A percentile compares a stretch with the other conserved stretches of the same genome.
Conservation (phyloP, 2,888 invertebrate genomes). For the Apotomis turbidana region DNA sequence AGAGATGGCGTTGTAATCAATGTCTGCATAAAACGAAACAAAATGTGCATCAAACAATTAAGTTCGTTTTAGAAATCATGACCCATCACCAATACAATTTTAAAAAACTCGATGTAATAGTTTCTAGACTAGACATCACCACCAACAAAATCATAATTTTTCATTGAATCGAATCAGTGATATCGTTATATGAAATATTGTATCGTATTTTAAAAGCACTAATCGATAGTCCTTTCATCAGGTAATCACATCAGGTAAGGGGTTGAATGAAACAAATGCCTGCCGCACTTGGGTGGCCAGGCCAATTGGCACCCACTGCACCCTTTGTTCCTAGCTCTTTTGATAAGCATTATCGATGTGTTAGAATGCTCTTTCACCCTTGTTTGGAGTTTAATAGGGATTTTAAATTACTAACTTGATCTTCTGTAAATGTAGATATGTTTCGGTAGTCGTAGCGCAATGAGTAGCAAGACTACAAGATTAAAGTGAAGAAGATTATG, state of each 20-base stretch:
- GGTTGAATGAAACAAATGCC: neutral
- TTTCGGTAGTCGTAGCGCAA: neutral
- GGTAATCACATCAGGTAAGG: constrained; percentile 21
- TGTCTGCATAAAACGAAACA: too few species aligned
- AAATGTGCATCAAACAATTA: too few species aligned
- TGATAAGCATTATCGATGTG: neutral
- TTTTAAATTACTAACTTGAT: neutral
- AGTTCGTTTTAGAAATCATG: too few species aligned
- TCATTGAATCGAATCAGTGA: neutral
- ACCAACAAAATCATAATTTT: neutral
- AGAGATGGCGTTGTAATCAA: too few species aligned
- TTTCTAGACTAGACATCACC: too few species aligned
- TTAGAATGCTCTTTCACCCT: neutral
- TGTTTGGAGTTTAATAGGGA: neutral
- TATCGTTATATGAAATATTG: constrained; percentile 1
- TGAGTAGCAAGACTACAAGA: too few species aligned
- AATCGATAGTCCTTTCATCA: constrained; percentile 18
- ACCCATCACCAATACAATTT: neutral
- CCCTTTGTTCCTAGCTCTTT: constrained; percentile 18
- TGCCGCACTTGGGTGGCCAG: constrained; percentile 15
- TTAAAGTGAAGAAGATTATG: too few species aligned
- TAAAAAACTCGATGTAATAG: too few species aligned
- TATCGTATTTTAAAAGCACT: constrained; percentile 13
- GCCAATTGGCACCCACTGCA: constrained; percentile 14
- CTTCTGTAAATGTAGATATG: neutral